A percentile compares a stretch with the other conserved stretches of the same genome.
phyloP scores from a whole-genome alignment of 2,888 invertebrate species.

The Willowsia nigromaculata region DNA sequence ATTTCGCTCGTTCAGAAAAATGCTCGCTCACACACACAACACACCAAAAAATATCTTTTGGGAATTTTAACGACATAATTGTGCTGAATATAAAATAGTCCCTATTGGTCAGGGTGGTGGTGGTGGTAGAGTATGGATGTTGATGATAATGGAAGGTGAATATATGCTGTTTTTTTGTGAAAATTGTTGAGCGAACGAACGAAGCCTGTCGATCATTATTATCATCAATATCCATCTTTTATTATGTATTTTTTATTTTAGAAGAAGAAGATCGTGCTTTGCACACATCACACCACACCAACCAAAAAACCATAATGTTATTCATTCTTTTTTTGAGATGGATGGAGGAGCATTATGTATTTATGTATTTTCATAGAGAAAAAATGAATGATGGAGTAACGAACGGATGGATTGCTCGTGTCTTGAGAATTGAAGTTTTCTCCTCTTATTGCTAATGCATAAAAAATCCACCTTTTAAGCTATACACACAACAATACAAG shows the following conservation, averaged over 20 bases:
- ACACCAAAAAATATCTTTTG: constrained; percentile 45
- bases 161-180: constrained; percentile 48
- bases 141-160: constrained; percentile 29
- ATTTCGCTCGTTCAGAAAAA: constrained; percentile 5
- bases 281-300: constrained; percentile 31
- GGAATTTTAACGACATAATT: constrained; percentile 78
- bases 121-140: constrained; percentile 8
- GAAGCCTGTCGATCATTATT: constrained; percentile 71
- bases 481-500: constrained; percentile 14
- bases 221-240: constrained; percentile 69
- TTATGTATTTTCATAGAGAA: constrained; percentile 3
- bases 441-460: background rate
- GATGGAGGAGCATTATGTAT: constrained; percentile 7
- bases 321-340: constrained; percentile 23
- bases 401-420: constrained; percentile 54
- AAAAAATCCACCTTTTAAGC: constrained; percentile 35
- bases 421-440: constrained; percentile 46
- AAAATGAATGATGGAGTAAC: constrained; percentile 45
- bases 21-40: background rate
- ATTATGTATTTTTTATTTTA: constrained; percentile 13
- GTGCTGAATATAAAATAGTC: constrained; percentile 74
- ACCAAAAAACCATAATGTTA: constrained; percentile 25
- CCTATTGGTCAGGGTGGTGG: constrained; percentile 60
- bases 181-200: constrained; percentile 54
- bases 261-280: constrained; percentile 56